Percentiles rank a stretch among this genome's conserved stretches.
Evolutionary conservation across 2,113 vertebrate genomes (phyloP).

Genomic region (Rhinopomastus cyanomelas): DNA sequence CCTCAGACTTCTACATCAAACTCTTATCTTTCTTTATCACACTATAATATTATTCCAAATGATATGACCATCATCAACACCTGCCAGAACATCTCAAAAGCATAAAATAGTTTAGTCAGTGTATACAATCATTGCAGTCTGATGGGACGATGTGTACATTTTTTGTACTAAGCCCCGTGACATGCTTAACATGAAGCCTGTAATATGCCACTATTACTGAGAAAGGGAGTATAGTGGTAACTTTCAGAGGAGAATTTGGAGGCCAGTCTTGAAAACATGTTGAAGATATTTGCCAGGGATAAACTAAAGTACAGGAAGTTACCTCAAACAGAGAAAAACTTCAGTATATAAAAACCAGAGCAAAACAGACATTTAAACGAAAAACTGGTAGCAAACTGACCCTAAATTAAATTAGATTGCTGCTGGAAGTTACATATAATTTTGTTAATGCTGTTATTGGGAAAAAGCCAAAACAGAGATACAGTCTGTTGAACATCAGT

Average conservation of each 20-base stretch:
- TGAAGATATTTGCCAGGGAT: neutral
- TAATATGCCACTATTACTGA: neutral
- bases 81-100: neutral
- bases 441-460: neutral
- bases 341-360: neutral
- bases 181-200: neutral
- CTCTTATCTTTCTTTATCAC: neutral
- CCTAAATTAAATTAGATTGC: neutral
- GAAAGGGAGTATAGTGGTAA: rapidly evolving
- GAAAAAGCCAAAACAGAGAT: neutral
- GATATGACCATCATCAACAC: neutral
- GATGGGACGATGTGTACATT: neutral
- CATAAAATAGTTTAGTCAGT: neutral
- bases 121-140: rapidly evolving
- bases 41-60: neutral
- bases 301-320: neutral
- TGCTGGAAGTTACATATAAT: conserved; percentile 13
- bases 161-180: neutral
- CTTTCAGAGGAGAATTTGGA: neutral
- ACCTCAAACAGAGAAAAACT: neutral
- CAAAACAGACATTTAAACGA: neutral
- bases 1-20: neutral
- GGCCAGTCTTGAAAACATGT: neutral
- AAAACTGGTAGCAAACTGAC: neutral
- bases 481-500: neutral